These are phyloP conservation scores for Yponomeuta sedellus DNA, from an alignment of 2,888 invertebrate genomes.

Conservation along the genomic window DNA sequence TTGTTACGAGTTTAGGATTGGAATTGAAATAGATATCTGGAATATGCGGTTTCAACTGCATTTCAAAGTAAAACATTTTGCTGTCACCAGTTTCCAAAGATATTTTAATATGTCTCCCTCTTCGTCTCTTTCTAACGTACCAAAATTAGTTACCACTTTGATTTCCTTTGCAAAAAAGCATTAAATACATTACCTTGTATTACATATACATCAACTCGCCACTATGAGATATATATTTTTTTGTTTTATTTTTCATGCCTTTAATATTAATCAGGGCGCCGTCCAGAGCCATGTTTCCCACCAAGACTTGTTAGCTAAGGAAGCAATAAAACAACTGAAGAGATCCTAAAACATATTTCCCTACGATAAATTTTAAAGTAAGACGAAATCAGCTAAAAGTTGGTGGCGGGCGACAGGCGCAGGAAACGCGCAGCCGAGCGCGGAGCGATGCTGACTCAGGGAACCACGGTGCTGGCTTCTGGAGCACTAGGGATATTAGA, in stretches of 20 bases:
- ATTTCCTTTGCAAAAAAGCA: too few species aligned
- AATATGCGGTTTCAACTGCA: neutral
- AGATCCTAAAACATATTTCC: constrained; percentile 41
- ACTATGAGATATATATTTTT: too few species aligned
- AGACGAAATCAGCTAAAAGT: constrained; percentile 71
- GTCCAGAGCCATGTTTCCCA: too few species aligned
- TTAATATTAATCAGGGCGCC: too few species aligned
- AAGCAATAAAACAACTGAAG: constrained; percentile 34
- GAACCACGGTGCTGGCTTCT: constrained; percentile 24
- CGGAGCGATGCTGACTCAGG: constrained; percentile 62
- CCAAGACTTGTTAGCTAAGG: neutral
- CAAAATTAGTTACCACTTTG: too few species aligned
- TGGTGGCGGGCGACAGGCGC: constrained; percentile 44
- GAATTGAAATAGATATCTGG: constrained; percentile 8
- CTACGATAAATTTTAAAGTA: constrained; percentile 38
- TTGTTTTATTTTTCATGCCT: too few species aligned
- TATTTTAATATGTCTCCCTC: too few species aligned
- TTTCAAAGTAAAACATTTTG: neutral
- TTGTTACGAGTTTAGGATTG: constrained; percentile 6
- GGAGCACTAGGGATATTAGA: constrained; percentile 39
- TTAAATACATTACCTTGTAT: too few species aligned
- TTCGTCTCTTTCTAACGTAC: too few species aligned
- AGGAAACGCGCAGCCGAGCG: constrained; percentile 45
- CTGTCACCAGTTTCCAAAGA: too few species aligned
- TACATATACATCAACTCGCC: too few species aligned